phyloP scores from a whole-genome alignment of 2,113 vertebrate species.

The Scophthalmus maximus region DNA sequence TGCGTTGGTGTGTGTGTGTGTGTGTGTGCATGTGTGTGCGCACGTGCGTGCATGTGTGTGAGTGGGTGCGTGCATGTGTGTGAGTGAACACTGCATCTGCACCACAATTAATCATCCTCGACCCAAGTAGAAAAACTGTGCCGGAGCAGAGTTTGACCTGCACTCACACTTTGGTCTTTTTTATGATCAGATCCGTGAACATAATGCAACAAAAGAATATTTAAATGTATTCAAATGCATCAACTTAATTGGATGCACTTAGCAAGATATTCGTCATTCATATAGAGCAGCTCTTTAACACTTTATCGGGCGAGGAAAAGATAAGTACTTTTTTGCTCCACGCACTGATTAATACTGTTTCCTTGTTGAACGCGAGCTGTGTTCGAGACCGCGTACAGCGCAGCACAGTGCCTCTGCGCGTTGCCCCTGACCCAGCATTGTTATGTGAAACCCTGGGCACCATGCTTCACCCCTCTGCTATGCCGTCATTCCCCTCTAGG shows the following conservation, averaged over 20 bases:
- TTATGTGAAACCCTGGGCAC: constrained; percentile 70
- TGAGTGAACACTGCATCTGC: constrained; percentile 33
- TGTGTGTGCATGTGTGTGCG: constrained; percentile 8
- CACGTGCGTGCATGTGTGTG: not conserved
- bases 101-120: constrained; percentile 52
- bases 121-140: constrained; percentile 45
- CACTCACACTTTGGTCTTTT: too few relatives aligned
- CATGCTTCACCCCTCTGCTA: constrained; percentile 68
- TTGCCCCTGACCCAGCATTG: constrained; percentile 64
- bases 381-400: constrained; percentile 53
- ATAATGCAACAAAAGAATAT: not conserved
- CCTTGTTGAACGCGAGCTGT: constrained; percentile 39
- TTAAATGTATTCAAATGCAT: too few relatives aligned
- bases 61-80: too few relatives aligned
- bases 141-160: constrained; percentile 35
- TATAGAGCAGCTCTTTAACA: constrained; percentile 6
- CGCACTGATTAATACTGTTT: constrained; percentile 37
- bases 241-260: not conserved
- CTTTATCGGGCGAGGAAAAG: constrained; percentile 2
- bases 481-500: constrained; percentile 68
- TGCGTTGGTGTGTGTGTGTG: constrained; percentile 1
- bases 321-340: constrained; percentile 16
- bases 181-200: constrained; percentile 5
- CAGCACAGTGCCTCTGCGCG: constrained; percentile 41
- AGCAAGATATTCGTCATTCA: too few relatives aligned